A percentile compares a stretch with the other conserved stretches of the same genome.
Evolutionary conservation across 2,797 vertebrate genomes (phyloP).

Genomic region (Acanthopagrus latus): DNA sequence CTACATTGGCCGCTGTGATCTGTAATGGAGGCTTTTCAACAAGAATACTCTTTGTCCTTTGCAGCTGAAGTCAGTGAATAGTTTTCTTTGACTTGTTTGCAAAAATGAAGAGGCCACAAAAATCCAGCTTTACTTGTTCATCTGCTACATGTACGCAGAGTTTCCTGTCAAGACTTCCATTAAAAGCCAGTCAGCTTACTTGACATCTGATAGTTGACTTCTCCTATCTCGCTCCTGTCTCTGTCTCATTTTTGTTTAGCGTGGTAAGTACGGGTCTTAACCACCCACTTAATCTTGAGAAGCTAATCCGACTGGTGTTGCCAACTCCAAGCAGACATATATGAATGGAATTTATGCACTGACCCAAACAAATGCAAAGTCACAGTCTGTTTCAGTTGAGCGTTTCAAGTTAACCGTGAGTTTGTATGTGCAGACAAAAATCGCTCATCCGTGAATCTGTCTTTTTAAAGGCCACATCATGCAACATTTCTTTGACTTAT

Average conservation of each 20-base stretch:
- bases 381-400: not conserved
- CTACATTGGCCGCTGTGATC: not conserved
- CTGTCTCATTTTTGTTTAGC: too few relatives aligned
- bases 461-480: not conserved
- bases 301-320: rapidly evolving
- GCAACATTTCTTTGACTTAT: not conserved
- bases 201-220: not conserved
- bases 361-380: not conserved
- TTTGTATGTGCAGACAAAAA: not conserved
- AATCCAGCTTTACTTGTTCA: constrained; percentile 26
- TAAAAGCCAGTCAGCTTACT: too few relatives aligned
- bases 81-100: constrained; percentile 13
- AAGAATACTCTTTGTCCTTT: too few relatives aligned
- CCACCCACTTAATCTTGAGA: too few relatives aligned
- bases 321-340: not conserved
- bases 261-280: rapidly evolving
- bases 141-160: not conserved
- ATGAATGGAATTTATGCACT: not conserved
- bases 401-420: not conserved
- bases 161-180: not conserved
- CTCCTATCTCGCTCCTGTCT: too few relatives aligned
- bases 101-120: not conserved
- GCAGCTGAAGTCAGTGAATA: not conserved
- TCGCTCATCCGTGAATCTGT: not conserved
- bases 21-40: not conserved